These are phyloP conservation scores for Craseonycteris thonglongyai DNA, from an alignment of 2,113 vertebrate genomes.

Conservation along the genomic window DNA sequence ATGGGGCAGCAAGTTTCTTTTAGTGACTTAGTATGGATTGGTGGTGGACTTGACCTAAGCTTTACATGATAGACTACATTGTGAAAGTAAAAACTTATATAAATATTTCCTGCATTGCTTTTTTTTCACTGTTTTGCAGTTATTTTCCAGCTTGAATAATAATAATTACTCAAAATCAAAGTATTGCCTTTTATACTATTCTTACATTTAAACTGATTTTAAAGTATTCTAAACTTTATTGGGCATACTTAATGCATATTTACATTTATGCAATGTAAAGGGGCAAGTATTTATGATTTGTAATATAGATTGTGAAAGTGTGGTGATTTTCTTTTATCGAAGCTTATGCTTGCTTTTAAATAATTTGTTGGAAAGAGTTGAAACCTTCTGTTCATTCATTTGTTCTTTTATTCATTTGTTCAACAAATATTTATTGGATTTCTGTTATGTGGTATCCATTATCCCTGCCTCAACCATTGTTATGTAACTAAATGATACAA, in stretches of 20 bases:
- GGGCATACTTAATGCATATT: not conserved
- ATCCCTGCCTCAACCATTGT: not conserved
- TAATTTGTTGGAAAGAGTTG: not conserved
- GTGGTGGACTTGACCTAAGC: constrained; percentile 9
- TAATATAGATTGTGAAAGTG: not conserved
- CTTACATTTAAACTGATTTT: not conserved
- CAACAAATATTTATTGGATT: not conserved
- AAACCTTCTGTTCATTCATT: not conserved
- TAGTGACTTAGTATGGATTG: not conserved
- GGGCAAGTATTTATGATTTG: not conserved
- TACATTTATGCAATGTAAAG: not conserved
- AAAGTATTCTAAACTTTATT: constrained; percentile 45
- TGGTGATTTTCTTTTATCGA: not conserved
- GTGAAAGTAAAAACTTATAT: not conserved
- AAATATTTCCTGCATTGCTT: constrained; percentile 10
- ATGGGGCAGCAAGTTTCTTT: constrained; percentile 43
- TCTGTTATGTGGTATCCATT: not conserved
- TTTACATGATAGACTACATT: not conserved
- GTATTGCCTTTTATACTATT: not conserved
- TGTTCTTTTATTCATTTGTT: not conserved
- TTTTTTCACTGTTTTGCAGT: constrained; percentile 28
- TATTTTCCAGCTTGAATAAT: constrained; percentile 35
- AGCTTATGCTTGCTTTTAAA: not conserved
- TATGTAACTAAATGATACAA: not conserved
- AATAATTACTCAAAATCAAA: constrained; percentile 12